Conservation (phyloP, 2,888 invertebrate species). For the Plagodis dolabraria region DNA sequence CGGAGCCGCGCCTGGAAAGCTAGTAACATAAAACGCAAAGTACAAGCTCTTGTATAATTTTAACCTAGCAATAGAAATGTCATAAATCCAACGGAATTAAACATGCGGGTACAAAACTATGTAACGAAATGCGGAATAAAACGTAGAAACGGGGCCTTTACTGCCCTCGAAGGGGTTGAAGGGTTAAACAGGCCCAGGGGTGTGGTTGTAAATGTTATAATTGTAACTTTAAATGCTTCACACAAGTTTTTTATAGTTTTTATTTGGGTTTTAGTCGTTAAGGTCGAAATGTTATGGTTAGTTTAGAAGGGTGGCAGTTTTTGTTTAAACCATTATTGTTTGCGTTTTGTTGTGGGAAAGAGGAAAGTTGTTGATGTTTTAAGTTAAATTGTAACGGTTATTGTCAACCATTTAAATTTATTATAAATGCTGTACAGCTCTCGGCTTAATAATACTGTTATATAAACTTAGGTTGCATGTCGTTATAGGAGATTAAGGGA, state of each 20-base stretch:
- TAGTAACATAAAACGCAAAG: too few relatives aligned
- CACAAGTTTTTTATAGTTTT: constrained; percentile 41
- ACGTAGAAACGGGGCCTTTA: constrained; percentile 39
- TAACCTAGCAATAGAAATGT: too few relatives aligned
- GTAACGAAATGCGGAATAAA: constrained; percentile 30
- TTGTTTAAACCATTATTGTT: constrained; percentile 8
- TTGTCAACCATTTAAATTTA: too few relatives aligned
- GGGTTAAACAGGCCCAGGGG: constrained; percentile 20
- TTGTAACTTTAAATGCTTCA: constrained; percentile 39
- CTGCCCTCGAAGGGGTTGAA: constrained; percentile 20
- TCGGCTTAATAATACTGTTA: too few relatives aligned
- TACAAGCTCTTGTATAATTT: too few relatives aligned
- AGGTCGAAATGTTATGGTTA: constrained; percentile 2
- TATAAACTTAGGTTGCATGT: too few relatives aligned
- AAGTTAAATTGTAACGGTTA: too few relatives aligned
- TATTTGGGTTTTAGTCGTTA: constrained; percentile 27
- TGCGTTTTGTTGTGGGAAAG: not conserved
- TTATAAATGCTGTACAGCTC: too few relatives aligned
- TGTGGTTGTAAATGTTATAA: constrained; percentile 30
- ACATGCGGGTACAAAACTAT: constrained; percentile 30
- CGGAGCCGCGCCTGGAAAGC: too few relatives aligned
- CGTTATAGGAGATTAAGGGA: too few relatives aligned
- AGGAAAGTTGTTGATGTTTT: too few relatives aligned
- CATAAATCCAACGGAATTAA: too few relatives aligned
- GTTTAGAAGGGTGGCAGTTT: not conserved